Percentiles rank a stretch among this genome's conserved stretches.
Conservation (phyloP, 2,113 vertebrate species). For the Heptranchias perlo region DNA sequence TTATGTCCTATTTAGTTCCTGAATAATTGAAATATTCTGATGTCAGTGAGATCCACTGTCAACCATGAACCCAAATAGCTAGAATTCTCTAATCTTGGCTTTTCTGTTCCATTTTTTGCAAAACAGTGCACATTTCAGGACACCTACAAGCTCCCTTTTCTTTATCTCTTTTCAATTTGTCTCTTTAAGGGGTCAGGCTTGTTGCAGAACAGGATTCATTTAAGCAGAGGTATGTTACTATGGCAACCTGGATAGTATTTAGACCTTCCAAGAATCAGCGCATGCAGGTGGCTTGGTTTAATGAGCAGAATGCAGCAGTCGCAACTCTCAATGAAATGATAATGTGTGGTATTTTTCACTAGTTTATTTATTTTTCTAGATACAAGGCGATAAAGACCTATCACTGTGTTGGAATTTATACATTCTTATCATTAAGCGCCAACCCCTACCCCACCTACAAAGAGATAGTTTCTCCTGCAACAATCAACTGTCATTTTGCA, state of each 20-base stretch:
- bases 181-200: background rate
- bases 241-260: slow-evolving; percentile 54
- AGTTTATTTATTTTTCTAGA: background rate
- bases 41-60: slow-evolving; percentile 63
- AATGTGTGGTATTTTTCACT: background rate
- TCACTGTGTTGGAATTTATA: background rate
- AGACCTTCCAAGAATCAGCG: slow-evolving; percentile 44
- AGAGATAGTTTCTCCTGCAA: too few relatives aligned
- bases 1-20: slow-evolving; percentile 64
- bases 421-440: background rate
- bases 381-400: background rate
- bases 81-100: slow-evolving; percentile 51
- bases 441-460: too few relatives aligned
- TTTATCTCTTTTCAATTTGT: slow-evolving; percentile 14
- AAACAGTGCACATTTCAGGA: background rate
- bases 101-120: background rate
- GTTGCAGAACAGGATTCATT: slow-evolving; percentile 1
- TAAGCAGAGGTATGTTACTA: slow-evolving; percentile 45
- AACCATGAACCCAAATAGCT: slow-evolving; percentile 55
- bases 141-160: too few relatives aligned
- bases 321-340: slow-evolving; percentile 22
- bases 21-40: slow-evolving; percentile 67
- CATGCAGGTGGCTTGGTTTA: slow-evolving; percentile 46
- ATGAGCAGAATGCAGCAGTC: slow-evolving; percentile 43
- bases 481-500: background rate